Evolutionary conservation across 2,888 invertebrate species (phyloP), one percentile per base, ranked within the genome.

Genomic region (Chrysolina americana): DNA sequence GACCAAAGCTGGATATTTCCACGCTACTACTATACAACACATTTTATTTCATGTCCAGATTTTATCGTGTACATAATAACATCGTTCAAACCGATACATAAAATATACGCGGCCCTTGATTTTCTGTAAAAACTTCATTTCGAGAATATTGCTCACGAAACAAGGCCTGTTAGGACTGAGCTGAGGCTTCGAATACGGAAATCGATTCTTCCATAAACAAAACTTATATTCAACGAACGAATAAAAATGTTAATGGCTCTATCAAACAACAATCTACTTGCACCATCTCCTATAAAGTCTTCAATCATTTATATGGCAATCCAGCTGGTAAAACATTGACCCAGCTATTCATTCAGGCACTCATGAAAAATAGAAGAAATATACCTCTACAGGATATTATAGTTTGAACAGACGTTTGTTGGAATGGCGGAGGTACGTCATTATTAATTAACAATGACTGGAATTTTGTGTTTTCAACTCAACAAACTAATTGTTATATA

Each of bases 181-280:
- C 17, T 53, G 21, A 13, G 15, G 21, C 21, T 53, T 23, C 11
- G 6, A 19, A 15, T 19, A 19, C 21, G 11, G 53, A 53, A 13
- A 53, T 53, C 53, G 53, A 53, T 21, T 5, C 21, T 21, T 19
- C 19, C 53, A 53, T 53, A 53, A 53, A 53, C 19, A 19, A 53
- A 53, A 17, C 53, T 44, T 9, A 2, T 9, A 44, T 44, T 44
- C 44, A 15, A 15, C 3, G 21, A 21, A 53, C 13, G 4, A 53
- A 53, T 53, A 53, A 53, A 53, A 53, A 53, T 53, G 11, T 11
- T 53, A 53, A 53, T 53, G 11, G 53, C 53, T 21, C 53, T 53
- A 53, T 53, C 21, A 53, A 21, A 53, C 21, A 19, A 19, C 53
- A 53, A 53, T 53, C 53, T 19, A 53, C 53, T 21, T 19, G 11